These are phyloP conservation scores for Laupala kohalensis DNA, from an alignment of 1,140 invertebrate genomes.

Conservation along the genomic window DNA sequence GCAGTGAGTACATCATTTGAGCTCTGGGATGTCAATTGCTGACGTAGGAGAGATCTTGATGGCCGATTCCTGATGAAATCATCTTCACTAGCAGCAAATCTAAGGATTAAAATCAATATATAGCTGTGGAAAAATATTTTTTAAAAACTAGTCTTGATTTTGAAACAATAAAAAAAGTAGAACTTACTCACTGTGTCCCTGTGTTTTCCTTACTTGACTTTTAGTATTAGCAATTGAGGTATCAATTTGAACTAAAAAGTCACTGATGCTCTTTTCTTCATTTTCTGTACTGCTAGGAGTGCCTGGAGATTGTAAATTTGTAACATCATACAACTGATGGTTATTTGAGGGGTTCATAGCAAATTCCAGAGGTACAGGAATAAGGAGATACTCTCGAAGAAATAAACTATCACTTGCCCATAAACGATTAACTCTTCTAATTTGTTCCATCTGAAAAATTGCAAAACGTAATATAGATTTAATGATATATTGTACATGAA, in stretches of 20 bases:
- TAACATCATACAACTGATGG: neutral
- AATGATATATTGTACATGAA: neutral
- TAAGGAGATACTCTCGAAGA: slow-evolving; percentile 63
- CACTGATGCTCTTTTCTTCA: slow-evolving; percentile 56
- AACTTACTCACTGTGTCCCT: slow-evolving; percentile 65
- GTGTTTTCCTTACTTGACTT: slow-evolving; percentile 67
- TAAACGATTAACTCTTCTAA: slow-evolving; percentile 70
- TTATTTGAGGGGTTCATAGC: slow-evolving; percentile 18
- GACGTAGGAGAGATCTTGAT: slow-evolving; percentile 24
- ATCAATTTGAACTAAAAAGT: slow-evolving; percentile 78
- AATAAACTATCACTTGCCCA: slow-evolving; percentile 83
- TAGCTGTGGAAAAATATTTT: neutral
- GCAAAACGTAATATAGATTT: neutral
- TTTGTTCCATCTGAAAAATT: slow-evolving; percentile 70
- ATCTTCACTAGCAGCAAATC: neutral
- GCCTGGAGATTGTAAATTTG: slow-evolving; percentile 1
- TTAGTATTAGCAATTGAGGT: slow-evolving; percentile 71
- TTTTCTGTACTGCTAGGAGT: slow-evolving; percentile 21
- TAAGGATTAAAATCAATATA: neutral
- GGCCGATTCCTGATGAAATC: neutral
- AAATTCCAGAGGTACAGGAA: slow-evolving; percentile 54
- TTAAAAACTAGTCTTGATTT: neutral
- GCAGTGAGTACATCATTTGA: slow-evolving; percentile 17
- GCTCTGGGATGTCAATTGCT: slow-evolving; percentile 24
- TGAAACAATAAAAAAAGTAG: neutral